Evolutionary conservation across 1,140 invertebrate genomes (phyloP).

Genomic region (Akabosia matsudoensis): DNA sequence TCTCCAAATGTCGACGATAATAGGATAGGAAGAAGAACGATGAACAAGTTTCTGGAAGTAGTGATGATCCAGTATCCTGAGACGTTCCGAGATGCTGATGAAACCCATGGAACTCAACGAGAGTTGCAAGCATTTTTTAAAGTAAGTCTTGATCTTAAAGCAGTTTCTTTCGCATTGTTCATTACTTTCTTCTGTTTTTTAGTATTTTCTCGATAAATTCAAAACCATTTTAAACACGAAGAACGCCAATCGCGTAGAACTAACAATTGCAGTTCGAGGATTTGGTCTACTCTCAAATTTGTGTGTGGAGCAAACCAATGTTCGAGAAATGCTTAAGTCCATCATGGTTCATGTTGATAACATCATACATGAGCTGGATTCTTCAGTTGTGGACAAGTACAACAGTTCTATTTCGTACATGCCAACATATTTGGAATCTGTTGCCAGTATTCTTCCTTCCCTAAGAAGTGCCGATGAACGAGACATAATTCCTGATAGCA

Average conservation of each 20-base stretch:
- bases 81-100: too few relatives aligned
- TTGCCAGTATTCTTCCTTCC: conserved; percentile 31
- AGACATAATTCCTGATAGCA: background rate
- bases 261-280: conserved; percentile 50
- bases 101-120: background rate
- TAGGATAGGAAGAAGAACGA: conserved; percentile 32
- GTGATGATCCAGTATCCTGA: background rate
- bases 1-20: conserved; percentile 40
- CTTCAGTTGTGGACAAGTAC: conserved; percentile 34
- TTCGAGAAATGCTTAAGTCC: conserved; percentile 47
- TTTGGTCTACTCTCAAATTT: conserved; percentile 49
- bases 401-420: conserved; percentile 47
- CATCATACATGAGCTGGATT: conserved; percentile 48
- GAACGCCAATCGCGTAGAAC: conserved; percentile 37
- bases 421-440: conserved; percentile 41
- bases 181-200: background rate
- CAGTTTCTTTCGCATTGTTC: background rate
- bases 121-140: background rate
- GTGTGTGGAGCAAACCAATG: conserved; percentile 44
- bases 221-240: conserved; percentile 25
- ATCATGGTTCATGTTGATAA: conserved; percentile 51
- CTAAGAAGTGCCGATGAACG: background rate
- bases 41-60: conserved; percentile 35
- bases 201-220: conserved; percentile 38
- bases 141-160: background rate